Evolutionary conservation across 2,797 vertebrate species (phyloP).

Genomic region (Limnodromus scolopaceus): DNA sequence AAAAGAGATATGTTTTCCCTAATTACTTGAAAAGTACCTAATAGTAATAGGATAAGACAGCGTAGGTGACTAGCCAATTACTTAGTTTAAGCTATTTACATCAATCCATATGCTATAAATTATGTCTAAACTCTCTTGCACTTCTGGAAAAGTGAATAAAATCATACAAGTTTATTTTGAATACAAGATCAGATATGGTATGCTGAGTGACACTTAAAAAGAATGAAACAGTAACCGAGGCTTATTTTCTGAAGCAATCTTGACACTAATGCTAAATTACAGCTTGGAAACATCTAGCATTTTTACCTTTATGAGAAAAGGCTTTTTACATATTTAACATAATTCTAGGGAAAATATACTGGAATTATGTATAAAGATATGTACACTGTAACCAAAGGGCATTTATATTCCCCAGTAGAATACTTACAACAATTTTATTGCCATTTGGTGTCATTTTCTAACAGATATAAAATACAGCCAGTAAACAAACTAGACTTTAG

Average conservation of each 20-base stretch:
- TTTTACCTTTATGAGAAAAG: slow-evolving; percentile 83
- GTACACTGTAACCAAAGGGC: slow-evolving; percentile 88
- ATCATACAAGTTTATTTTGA: slow-evolving; percentile 73
- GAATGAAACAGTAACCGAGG: slow-evolving; percentile 71
- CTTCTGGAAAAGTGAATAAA: slow-evolving; percentile 74
- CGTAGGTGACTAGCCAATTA: slow-evolving; percentile 53
- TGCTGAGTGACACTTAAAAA: slow-evolving; percentile 78
- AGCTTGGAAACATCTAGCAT: slow-evolving; percentile 78
- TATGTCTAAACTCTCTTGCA: slow-evolving; percentile 61
- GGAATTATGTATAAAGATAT: slow-evolving; percentile 88
- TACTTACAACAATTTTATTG: slow-evolving; percentile 92
- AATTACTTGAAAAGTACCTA: slow-evolving; percentile 56
- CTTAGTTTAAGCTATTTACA: slow-evolving; percentile 70
- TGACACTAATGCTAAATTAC: slow-evolving; percentile 83
- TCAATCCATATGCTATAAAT: slow-evolving; percentile 66
- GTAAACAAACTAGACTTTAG: slow-evolving; percentile 89
- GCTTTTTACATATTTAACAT: slow-evolving; percentile 92
- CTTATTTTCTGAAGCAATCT: slow-evolving; percentile 79
- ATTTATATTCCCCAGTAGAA: slow-evolving; percentile 87
- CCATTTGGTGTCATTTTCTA: slow-evolving; percentile 89
- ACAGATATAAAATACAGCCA: slow-evolving; percentile 84
- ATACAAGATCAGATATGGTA: slow-evolving; percentile 71
- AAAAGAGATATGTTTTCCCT: slow-evolving; percentile 37
- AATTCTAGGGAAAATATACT: slow-evolving; percentile 88
- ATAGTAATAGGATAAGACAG: slow-evolving; percentile 62